A percentile compares a stretch with the other conserved stretches of the same genome.
phyloP scores from a whole-genome alignment of 2,888 invertebrate genomes.

The Lordiphosa andalusiaca region DNA sequence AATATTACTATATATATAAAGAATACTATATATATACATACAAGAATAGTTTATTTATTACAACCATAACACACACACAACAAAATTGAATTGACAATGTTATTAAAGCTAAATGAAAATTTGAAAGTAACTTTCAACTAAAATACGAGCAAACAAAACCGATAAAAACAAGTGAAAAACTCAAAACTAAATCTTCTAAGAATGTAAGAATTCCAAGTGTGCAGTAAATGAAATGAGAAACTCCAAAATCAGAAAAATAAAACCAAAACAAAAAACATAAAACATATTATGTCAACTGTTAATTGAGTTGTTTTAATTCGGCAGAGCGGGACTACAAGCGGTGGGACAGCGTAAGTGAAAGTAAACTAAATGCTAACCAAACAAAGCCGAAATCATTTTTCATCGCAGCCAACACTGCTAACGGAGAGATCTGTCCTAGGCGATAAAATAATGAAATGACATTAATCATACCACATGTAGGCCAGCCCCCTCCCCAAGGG shows the following conservation, averaged over 20 bases:
- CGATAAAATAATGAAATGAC: conserved; percentile 66
- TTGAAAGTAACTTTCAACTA: conserved; percentile 76
- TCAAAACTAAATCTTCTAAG: conserved; percentile 44
- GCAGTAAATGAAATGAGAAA: conserved; percentile 36
- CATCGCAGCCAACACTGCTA: conserved; percentile 40
- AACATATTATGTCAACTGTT: conserved; percentile 73
- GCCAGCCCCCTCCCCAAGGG: conserved; percentile 11
- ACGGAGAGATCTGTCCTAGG: conserved; percentile 40
- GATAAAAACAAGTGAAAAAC: conserved; percentile 30
- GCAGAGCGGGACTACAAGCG: conserved; percentile 43
- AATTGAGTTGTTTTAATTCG: conserved; percentile 69
- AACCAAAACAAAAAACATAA: conserved; percentile 46
- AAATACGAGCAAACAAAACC: conserved; percentile 50
- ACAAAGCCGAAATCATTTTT: conserved; percentile 62
- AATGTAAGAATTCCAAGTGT: conserved; percentile 68
- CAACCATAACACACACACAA: conserved; percentile 5
- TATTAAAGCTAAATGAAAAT: conserved; percentile 65
- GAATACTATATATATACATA: conserved; percentile 36
- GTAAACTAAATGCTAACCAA: conserved; percentile 46
- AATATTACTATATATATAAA: conserved; percentile 38
- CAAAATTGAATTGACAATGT: conserved; percentile 60
- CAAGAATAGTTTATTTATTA: conserved; percentile 41
- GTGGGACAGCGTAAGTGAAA: conserved; percentile 38
- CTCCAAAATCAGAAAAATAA: conserved; percentile 28
- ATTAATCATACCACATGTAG: conserved; percentile 72